Conservation (phyloP, 2,113 vertebrate genomes). For the Oryzias javanicus region DNA sequence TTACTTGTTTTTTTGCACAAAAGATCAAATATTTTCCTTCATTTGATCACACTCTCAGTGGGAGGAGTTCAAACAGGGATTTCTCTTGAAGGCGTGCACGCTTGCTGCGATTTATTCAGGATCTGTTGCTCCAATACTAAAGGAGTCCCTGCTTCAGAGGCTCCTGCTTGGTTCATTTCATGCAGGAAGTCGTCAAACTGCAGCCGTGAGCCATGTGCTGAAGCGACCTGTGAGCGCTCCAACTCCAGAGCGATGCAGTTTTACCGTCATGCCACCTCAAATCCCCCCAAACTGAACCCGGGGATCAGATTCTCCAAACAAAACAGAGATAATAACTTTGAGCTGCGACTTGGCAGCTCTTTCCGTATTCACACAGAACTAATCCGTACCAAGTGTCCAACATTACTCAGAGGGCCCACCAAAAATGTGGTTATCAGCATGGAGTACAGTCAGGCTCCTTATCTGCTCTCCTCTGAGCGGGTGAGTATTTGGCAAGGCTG, state of each 20-base stretch:
- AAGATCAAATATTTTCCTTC: no score
- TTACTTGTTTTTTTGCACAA: not conserved
- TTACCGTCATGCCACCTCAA: not conserved
- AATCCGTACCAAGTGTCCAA: constrained; percentile 59
- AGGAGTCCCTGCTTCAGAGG: no score
- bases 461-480: constrained; percentile 49
- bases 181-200: no score
- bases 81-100: no score
- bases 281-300: not conserved
- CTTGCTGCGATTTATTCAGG: no score
- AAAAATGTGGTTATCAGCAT: constrained; percentile 58
- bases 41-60: no score
- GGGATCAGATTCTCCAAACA: constrained; percentile 16
- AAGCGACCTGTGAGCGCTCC: not conserved
- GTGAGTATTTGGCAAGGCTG: constrained; percentile 51
- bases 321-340: constrained; percentile 13
- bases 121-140: no score
- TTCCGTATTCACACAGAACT: constrained; percentile 46
- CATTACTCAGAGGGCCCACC: constrained; percentile 53
- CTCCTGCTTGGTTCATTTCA: no score
- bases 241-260: not conserved
- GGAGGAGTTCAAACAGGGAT: no score
- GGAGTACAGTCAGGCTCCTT: constrained; percentile 60
- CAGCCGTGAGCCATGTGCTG: not conserved
- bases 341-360: constrained; percentile 26